Evolutionary conservation across 2,888 invertebrate species (phyloP), one percentile per base, ranked within the genome.

Genomic region (Trisateles emortualis): DNA sequence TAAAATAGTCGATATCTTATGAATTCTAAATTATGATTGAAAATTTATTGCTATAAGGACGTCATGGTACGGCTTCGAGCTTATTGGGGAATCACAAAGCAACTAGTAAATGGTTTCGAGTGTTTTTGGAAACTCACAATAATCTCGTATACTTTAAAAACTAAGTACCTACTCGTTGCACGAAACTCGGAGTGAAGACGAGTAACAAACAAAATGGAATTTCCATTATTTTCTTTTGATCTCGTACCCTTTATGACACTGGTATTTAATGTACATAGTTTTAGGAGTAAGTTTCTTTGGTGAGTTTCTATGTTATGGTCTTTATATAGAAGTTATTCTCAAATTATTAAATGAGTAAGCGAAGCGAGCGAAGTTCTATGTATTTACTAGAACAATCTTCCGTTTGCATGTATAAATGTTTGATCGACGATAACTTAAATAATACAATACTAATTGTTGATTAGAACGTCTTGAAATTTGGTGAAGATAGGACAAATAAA

Each of bases 141-240:
- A 43, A 56, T 38, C 22, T 53, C 44, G 35, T 38, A 50, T 66
- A 39, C 39, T 46, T 47, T 13, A 44, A 44, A 57, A 40, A 52
- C 26, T 38, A 52, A 46, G 42, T 60, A 46, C 48, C 52, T 59
- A n/a, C n/a, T n/a, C n/a, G n/a, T 52, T 40, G 30, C 40, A 49
- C 24, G 42, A 45, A 58, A 33, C 53, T 43, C 49, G 11, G 45
- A 51, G 42, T 16, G 39, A 39, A 49, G 45, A 24, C 56, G 53
- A 49, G 50, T 36, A 43, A 39, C 51, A 58, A 73, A 72, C 63
- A 56, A 58, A 70, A 64, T 51, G 64, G 55, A 64, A 70, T 61
- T 67, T 46, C 59, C 50, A 73, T 70, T 64, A 64, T 70, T 73
- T 61, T 73, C 68, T 67, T 73, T 71, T 59, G 71, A 71, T 71